Evolutionary conservation across 2,113 vertebrate species (phyloP).

Genomic region (Lepisosteus oculatus): DNA sequence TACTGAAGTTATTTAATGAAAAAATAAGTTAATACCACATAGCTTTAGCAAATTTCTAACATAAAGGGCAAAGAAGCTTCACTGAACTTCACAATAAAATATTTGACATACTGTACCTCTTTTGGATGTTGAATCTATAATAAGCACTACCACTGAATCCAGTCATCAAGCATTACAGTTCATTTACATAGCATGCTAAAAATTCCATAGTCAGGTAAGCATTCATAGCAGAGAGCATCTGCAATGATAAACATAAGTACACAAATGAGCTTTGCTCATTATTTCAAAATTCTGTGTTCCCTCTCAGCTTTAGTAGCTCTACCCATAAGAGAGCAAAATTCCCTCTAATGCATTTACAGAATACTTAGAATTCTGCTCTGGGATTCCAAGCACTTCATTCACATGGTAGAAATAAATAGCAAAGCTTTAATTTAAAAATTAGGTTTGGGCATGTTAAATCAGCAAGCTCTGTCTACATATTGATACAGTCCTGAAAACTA

Average conservation of each 20-base stretch:
- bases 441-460: constrained; percentile 50
- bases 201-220: constrained; percentile 62
- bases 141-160: constrained; percentile 63
- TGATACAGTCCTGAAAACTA: too few species aligned
- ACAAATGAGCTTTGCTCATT: constrained; percentile 28
- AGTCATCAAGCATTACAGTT: constrained; percentile 62
- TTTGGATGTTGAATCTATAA: constrained; percentile 65
- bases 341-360: constrained; percentile 51
- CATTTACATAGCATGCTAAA: constrained; percentile 61
- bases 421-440: constrained; percentile 56
- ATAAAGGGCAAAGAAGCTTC: constrained; percentile 46
- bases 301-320: constrained; percentile 41
- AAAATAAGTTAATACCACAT: too few species aligned
- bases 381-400: constrained; percentile 32
- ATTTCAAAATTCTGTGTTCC: constrained; percentile 43
- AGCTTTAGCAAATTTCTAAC: too few species aligned
- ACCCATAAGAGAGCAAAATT: constrained; percentile 42
- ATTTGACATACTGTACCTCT: constrained; percentile 64
- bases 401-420: constrained; percentile 53
- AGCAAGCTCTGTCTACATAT: too few species aligned
- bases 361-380: constrained; percentile 36
- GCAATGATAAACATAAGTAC: constrained; percentile 49
- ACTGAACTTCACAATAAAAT: constrained; percentile 72
- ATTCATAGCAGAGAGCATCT: constrained; percentile 57
- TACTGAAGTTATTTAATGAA: too few species aligned